A percentile compares a stretch with the other conserved stretches of the same genome.
Evolutionary conservation across 2,888 invertebrate genomes (phyloP).

Genomic region (Pristionchus exspectatus): DNA sequence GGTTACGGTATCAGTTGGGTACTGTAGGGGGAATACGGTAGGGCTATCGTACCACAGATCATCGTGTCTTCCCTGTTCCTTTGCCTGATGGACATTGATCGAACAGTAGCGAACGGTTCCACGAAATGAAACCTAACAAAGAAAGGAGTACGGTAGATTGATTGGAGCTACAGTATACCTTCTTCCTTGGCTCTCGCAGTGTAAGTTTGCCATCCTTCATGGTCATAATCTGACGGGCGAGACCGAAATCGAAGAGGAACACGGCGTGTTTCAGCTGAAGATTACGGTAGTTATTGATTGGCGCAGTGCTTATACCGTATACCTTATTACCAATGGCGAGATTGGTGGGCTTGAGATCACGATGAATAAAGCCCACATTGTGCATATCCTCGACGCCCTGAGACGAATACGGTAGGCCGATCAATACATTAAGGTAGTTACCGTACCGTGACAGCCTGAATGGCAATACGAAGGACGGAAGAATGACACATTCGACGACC

Average conservation of each 20-base stretch:
- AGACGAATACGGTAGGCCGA: not conserved
- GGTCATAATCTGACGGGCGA: conserved; percentile 71
- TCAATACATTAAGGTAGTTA: not conserved
- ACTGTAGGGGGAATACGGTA: conserved; percentile 19
- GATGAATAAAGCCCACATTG: conserved; percentile 70
- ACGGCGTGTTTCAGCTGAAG: conserved; percentile 59
- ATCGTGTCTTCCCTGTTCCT: conserved; percentile 98
- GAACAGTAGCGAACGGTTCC: conserved; percentile 97
- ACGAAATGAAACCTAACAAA: conserved; percentile 90
- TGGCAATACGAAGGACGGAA: conserved; percentile 65
- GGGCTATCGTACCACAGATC: conserved; percentile 87
- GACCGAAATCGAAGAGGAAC: conserved; percentile 74
- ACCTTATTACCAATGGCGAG: conserved; percentile 48
- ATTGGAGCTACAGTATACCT: conserved; percentile 58
- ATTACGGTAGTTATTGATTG: not conserved
- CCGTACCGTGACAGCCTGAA: conserved; percentile 65
- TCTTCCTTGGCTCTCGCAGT: conserved; percentile 70
- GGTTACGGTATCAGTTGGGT: not conserved
- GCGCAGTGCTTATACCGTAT: conserved; percentile 32
- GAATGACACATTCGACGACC: conserved; percentile 64
- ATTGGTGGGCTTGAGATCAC: conserved; percentile 57
- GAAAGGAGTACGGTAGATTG: conserved; percentile 8
- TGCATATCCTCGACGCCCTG: conserved; percentile 70
- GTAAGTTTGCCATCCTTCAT: conserved; percentile 88
- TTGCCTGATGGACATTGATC: conserved; percentile 97